Base-by-base conservation (phyloP, 2,797 vertebrate genomes). In the Remorina albescens region DNA sequence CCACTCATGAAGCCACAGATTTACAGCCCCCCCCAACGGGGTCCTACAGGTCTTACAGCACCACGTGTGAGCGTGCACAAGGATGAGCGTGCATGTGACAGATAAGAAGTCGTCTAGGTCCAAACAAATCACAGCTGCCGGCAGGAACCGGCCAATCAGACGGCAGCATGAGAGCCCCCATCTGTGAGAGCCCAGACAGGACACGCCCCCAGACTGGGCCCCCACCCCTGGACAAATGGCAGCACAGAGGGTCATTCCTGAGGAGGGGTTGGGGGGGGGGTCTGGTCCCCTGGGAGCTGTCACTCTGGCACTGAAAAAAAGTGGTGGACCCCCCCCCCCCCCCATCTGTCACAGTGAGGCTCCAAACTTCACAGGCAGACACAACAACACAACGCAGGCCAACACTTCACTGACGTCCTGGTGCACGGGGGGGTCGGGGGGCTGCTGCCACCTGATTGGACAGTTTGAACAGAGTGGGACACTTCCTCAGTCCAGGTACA, bases 301-400 rank as follows among this genome's bases (percentile, higher is more conserved):
- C 74, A 72, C 10, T 74, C 79, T 72, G 71, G 64, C 71, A 74
- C 16, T 64, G 79, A 80, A 55, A 66, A 50, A 58, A 53, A 63
- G 23, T 47, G 15, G 28, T 21, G 21, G 41, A 54, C 41, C 62
- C 25, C 28, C 41, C 15, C 10, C n/a, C n/a, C n/a, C 21, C 65
- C 71, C 77, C 71, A 79, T 83, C 81, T 76, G 78, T 78, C 78
- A 81, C 76, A 69, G 56, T 26, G 2, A 67, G 73, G 34, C 41
- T 42, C 63, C 51, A 30, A 41, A 81, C 74, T 75, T 80, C 65
- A 6, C 74, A 67, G 74, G 74, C 62, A 8, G 7, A 0, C 74
- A 6, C n/a, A n/a, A n/a, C n/a, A 67, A 82, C 71, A 74, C 78
- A 80, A 71, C 36, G 74, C 39, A 50, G 42, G 66, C 30, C 64